Base-by-base conservation (phyloP, 92 coral and sea anemone genomes). In the Micromussa lordhowensis region DNA sequence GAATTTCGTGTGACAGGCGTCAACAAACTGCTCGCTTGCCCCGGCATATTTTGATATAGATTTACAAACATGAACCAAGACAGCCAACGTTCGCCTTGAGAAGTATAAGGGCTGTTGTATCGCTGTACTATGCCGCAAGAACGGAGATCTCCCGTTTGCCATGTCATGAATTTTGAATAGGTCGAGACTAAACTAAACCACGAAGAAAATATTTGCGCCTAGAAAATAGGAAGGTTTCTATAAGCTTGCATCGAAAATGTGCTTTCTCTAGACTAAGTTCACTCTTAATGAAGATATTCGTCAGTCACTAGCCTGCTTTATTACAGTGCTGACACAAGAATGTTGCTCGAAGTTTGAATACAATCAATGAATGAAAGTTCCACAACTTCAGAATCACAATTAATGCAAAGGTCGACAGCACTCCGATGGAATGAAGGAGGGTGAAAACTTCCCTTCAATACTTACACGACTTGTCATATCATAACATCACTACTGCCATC, bases 321-420 rank as follows among this genome's bases (percentile, higher is more conserved):
- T 57, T 2, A 74, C 38, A 75, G 57, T 14, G 8, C 32, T 57
- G 54, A 35, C 51, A 57, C 24, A 24, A 44, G 22, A 55, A 74
- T 48, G 63, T 16, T 34, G 21, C 21, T 73, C 54, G 24, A 73
- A 32, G 87, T 71, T 83, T 73, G 79, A 72, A 54, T 31, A 15
- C 79, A 57, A 83, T 84, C 79, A 57, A 83, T 84, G 80, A 84
- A 84, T 84, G 73, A 75, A 74, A 84, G 40, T 84, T 84, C 57
- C 80, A 84, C 70, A 74, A 84, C 88, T 55, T 49, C 61, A 77
- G 16, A 55, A 55, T 73, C 71, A 35, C 57, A 11, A n/a, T n/a
- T n/a, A n/a, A 18, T 21, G 78, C 71, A 21, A 4, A 44, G 22
- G 49, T 9, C 40, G 34, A 57, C 18, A 83, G 30, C 66, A 77